Percentiles rank a stretch among this genome's conserved stretches.
These are phyloP conservation scores for Hyla sarda DNA, from an alignment of 2,113 vertebrate species.

Conservation along the genomic window DNA sequence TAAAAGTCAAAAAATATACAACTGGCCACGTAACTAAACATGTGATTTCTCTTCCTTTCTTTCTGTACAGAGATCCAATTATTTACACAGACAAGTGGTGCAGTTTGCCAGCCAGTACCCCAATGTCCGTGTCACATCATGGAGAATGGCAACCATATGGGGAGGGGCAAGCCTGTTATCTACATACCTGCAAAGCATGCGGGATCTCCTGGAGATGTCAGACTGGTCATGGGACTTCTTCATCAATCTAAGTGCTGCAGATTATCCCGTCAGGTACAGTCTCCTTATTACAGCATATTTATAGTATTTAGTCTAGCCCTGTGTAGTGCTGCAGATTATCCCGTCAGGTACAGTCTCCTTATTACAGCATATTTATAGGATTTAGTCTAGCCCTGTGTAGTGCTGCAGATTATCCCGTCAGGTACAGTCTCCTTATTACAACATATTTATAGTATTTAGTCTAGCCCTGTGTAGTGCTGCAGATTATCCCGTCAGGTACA, in stretches of 20 bases:
- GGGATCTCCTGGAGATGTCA: conserved; percentile 91
- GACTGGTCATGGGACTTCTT: conserved; percentile 99
- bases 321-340: too few relatives aligned
- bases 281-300: not conserved
- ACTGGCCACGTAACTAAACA: not conserved
- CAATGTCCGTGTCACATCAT: conserved; percentile 92
- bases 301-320: not conserved
- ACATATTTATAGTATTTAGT: too few relatives aligned
- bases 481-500: too few relatives aligned
- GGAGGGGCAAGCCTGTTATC: conserved; percentile 94
- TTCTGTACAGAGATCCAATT: conserved; percentile 87
- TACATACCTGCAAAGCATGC: conserved; percentile 95
- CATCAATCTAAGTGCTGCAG: conserved; percentile 97
- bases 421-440: too few relatives aligned
- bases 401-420: too few relatives aligned
- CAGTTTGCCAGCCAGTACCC: conserved; percentile 82
- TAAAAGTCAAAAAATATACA: not conserved
- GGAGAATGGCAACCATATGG: conserved; percentile 99
- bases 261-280: conserved; percentile 94
- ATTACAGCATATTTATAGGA: too few relatives aligned
- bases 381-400: too few relatives aligned
- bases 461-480: too few relatives aligned
- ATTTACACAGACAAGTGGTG: conserved; percentile 89
- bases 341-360: too few relatives aligned
- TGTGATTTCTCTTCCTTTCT: conserved; percentile 55